phyloP scores from a whole-genome alignment of 2,797 vertebrate species.

The Diplodus puntazzo region DNA sequence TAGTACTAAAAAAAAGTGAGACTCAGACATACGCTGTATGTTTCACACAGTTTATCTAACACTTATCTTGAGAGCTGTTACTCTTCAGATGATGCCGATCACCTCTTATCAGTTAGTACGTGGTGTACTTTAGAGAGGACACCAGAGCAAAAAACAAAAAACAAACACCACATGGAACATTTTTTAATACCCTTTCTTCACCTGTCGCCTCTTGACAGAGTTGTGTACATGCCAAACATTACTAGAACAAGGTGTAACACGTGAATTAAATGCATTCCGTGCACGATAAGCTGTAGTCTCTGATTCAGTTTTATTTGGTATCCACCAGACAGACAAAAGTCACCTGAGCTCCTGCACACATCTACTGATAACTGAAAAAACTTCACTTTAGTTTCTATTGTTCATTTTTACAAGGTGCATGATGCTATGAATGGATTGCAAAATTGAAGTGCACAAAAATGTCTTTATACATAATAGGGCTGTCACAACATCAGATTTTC shows the following conservation, averaged over 20 bases:
- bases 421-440: neutral
- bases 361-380: neutral
- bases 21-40: neutral
- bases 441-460: neutral
- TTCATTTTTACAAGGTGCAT: neutral
- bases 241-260: constrained; percentile 5
- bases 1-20: neutral
- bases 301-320: neutral
- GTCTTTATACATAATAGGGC: too few species aligned
- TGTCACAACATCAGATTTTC: too few species aligned
- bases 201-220: constrained; percentile 10
- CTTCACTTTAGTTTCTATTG: too few species aligned
- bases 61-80: neutral
- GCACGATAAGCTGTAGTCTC: neutral
- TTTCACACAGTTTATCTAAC: neutral
- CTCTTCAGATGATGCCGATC: constrained; percentile 8
- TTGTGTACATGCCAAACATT: constrained; percentile 2
- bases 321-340: neutral
- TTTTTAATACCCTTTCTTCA: constrained; percentile 10
- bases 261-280: constrained; percentile 3
- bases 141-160: neutral
- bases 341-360: neutral
- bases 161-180: constrained; percentile 12
- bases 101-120: neutral
- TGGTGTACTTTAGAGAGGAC: neutral